Evolutionary conservation across 2,888 invertebrate genomes (phyloP), one percentile per base, ranked within the genome.

Genomic region (Meteorus cinctellus): DNA sequence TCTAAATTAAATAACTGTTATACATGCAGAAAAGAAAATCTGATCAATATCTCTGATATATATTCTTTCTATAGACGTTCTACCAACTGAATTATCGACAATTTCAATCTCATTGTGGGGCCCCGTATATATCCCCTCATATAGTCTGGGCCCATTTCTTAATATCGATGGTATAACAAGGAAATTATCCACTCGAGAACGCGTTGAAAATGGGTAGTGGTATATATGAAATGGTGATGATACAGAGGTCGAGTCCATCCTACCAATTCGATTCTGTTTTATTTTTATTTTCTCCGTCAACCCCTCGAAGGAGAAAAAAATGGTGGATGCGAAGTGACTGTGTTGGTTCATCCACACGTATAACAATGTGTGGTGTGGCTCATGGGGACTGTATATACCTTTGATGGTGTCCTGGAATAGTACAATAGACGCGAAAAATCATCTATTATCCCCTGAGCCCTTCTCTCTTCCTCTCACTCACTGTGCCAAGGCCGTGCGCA

Each of bases 401-500:
- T 19, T 55, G 55, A 48, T 69, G 75, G 75, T 76, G 71, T 74
- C 76, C 71, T 76, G 55, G 78, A 59, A 69, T 67, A 75, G 60
- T 75, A 89, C 89, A 89, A 89, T 89, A 81, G 85, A 86, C 83
- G 86, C 87, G 87, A 89, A 89, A 89, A 89, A 89, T 89, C 89
- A 89, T 88, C 89, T 84, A 88, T 89, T 89, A 89, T 89, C 82
- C 86, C 81, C 75, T 16, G 48, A 48, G 48, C 4, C 16, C n/a
- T 48, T 48, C n/a, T n/a, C 48, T 55, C 19, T 10, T 1, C n/a
- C 19, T 55, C 55, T 55, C 19, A 6, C 4, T 48, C 4, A n/a
- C n/a, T 55, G 1, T 55, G 6, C 55, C 55, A 55, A 76, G 81
- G 79, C 79, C 75, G 77, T 76, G 77, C 77, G 66, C 60, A 19